phyloP scores from a whole-genome alignment of 2,797 vertebrate species.

The Antennarius maculatus region DNA sequence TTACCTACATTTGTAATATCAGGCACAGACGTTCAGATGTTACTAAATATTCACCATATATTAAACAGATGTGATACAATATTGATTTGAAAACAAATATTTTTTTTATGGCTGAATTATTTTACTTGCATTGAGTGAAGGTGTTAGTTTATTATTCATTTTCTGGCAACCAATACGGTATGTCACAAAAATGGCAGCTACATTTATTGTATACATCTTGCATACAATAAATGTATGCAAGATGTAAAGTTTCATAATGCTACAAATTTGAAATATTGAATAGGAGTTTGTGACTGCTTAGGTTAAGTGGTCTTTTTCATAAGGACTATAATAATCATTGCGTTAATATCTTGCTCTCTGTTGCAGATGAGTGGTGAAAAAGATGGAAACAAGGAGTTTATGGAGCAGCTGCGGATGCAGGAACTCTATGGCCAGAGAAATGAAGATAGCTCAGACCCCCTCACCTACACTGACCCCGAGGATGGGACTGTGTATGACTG shows the following conservation, averaged over 20 bases:
- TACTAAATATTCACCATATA: not conserved
- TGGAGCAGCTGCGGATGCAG: conserved; percentile 92
- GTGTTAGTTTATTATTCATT: not conserved
- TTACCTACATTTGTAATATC: not conserved
- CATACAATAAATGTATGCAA: not conserved
- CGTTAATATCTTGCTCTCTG: not conserved
- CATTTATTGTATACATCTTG: too few species aligned
- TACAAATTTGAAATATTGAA: not conserved
- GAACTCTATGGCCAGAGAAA: conserved; percentile 81
- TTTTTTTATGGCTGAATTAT: not conserved
- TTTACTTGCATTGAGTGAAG: not conserved
- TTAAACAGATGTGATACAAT: not conserved
- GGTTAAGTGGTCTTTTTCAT: too few species aligned
- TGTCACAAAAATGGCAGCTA: too few species aligned
- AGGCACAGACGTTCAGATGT: not conserved
- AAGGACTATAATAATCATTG: not conserved
- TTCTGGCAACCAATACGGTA: too few species aligned
- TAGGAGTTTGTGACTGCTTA: not conserved
- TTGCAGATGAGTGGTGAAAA: conserved; percentile 81
- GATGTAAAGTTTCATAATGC: not conserved
- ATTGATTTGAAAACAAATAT: not conserved
- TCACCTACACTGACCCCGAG: conserved; percentile 82
- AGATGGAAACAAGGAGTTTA: conserved; percentile 87
- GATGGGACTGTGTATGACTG: conserved; percentile 90
- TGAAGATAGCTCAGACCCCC: conserved; percentile 71